These are phyloP conservation scores for Torymus texanus DNA, from an alignment of 2,888 invertebrate genomes.

Conservation along the genomic window DNA sequence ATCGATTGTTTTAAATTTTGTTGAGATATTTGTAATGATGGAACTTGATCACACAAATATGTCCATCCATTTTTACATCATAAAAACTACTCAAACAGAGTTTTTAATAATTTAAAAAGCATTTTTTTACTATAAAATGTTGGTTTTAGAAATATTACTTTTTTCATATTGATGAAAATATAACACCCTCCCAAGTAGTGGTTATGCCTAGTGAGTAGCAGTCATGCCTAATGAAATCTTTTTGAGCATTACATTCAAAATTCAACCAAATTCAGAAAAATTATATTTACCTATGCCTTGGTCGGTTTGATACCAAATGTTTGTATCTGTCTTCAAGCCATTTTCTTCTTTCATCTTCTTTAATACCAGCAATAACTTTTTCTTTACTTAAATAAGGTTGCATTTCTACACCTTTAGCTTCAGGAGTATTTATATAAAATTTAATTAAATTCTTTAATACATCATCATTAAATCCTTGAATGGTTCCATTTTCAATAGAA, in stretches of 20 bases:
- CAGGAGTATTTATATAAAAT: slow-evolving; percentile 84
- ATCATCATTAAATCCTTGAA: slow-evolving; percentile 87
- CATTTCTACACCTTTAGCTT: slow-evolving; percentile 79
- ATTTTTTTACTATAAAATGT: no score
- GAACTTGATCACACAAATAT: no score
- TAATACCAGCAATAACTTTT: slow-evolving; percentile 81
- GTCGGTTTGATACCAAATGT: slow-evolving; percentile 82
- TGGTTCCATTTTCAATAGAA: slow-evolving; percentile 80
- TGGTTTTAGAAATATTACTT: no score
- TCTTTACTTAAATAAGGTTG: slow-evolving; percentile 84
- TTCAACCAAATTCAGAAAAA: slow-evolving; percentile 35
- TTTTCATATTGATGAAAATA: no score
- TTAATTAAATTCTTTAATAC: slow-evolving; percentile 84
- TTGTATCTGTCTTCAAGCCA: slow-evolving; percentile 85
- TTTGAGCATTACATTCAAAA: no score
- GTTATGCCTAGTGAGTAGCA: no score
- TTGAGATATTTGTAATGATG: no score
- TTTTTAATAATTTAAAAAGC: slow-evolving; percentile 19
- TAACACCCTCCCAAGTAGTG: no score
- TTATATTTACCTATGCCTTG: slow-evolving; percentile 75
- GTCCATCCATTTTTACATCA: neutral
- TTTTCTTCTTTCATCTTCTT: slow-evolving; percentile 81
- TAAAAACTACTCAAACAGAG: neutral
- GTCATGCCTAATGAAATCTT: no score
- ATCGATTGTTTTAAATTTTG: no score